These are phyloP conservation scores for Hycleus cichorii DNA, from an alignment of 1,140 invertebrate species.

Conservation along the genomic window DNA sequence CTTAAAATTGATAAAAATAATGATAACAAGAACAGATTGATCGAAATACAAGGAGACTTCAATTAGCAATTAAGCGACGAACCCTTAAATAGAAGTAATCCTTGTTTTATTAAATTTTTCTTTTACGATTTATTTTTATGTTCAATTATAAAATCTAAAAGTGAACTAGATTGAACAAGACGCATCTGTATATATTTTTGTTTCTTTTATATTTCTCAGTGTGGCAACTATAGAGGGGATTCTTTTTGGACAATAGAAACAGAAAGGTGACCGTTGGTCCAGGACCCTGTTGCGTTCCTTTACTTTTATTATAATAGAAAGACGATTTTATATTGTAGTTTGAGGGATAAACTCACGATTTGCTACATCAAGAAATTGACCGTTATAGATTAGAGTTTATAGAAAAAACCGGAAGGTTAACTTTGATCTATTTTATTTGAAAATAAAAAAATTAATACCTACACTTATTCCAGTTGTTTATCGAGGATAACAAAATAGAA, in stretches of 20 bases:
- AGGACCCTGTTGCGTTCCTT: conserved; percentile 10
- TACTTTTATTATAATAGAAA: too few species aligned
- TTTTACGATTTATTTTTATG: too few species aligned
- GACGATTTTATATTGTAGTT: not conserved
- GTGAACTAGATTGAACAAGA: too few species aligned
- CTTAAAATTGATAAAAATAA: too few species aligned
- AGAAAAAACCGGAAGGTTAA: conserved; percentile 8
- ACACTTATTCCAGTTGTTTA: too few species aligned
- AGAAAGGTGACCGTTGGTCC: conserved; percentile 9
- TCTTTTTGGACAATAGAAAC: conserved; percentile 5
- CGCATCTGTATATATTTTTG: too few species aligned
- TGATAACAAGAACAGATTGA: too few species aligned
- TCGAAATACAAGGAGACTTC: conserved; percentile 5
- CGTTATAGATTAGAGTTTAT: conserved; percentile 1
- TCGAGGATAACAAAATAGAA: conserved; percentile 13
- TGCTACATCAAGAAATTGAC: conserved; percentile 12
- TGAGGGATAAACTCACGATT: conserved; percentile 13
- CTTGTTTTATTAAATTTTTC: too few species aligned
- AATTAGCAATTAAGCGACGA: conserved; percentile 7
- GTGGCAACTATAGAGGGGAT: conserved; percentile 1
- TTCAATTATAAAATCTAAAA: too few species aligned
- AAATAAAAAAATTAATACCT: too few species aligned
- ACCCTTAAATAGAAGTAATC: not conserved
- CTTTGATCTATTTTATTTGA: not conserved
- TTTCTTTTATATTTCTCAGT: not conserved